Percentiles rank a stretch among this genome's conserved stretches.
Evolutionary conservation across 2,113 vertebrate genomes (phyloP).

Genomic region (Lichenostomus cassidix): DNA sequence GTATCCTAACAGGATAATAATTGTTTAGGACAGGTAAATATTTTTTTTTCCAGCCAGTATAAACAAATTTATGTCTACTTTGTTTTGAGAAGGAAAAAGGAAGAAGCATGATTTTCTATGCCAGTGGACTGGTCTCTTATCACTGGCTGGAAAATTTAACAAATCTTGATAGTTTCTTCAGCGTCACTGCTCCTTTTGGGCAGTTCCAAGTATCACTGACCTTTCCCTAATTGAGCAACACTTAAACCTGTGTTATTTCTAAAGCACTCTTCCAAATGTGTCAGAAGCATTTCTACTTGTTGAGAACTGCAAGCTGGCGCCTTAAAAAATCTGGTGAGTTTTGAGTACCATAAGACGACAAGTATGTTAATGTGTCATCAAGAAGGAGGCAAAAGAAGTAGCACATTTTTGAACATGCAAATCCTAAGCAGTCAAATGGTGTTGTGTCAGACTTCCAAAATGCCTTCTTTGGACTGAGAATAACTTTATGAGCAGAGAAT

Average conservation of each 20-base stretch:
- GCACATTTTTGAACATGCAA: slow-evolving; percentile 46
- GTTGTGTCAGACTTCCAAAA: slow-evolving; percentile 48
- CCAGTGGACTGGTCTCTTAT: background rate
- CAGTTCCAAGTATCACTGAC: slow-evolving; percentile 2
- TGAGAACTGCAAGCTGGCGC: slow-evolving; percentile 30
- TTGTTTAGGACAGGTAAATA: slow-evolving; percentile 35
- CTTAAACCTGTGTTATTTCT: slow-evolving; percentile 30
- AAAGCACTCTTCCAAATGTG: slow-evolving; percentile 19
- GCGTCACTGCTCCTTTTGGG: background rate
- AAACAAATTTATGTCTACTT: slow-evolving; percentile 31
- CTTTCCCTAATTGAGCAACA: slow-evolving; percentile 42
- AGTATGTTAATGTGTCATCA: slow-evolving; percentile 54
- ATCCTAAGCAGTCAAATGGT: slow-evolving; percentile 52
- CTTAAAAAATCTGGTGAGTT: slow-evolving; percentile 27
- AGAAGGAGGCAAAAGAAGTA: slow-evolving; percentile 38
- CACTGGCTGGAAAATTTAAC: background rate
- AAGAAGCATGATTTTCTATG: background rate
- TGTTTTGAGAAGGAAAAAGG: background rate
- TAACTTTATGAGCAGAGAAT: slow-evolving; percentile 7
- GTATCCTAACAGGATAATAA: background rate
- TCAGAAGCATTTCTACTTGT: slow-evolving; percentile 16
- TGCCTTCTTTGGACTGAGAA: background rate
- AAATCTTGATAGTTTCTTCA: background rate
- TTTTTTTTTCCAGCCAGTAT: slow-evolving; percentile 19
- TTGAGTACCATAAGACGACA: slow-evolving; percentile 36